Evolutionary conservation across 1,140 invertebrate genomes (phyloP).

Genomic region (Drosophila auraria): DNA sequence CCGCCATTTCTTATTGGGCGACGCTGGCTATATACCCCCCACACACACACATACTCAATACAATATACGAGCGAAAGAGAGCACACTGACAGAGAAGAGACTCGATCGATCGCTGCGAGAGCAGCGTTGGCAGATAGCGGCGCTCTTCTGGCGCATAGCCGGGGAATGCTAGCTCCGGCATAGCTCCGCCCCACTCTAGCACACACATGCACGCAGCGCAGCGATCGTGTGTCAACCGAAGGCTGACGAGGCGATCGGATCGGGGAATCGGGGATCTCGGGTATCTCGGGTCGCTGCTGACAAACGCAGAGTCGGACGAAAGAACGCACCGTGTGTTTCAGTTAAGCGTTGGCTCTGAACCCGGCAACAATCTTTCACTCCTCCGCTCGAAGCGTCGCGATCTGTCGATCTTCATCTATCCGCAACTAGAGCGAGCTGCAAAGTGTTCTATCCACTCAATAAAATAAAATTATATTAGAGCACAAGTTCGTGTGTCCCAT

Average conservation of each 20-base stretch:
- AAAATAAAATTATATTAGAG: constrained; percentile 8
- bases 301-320: constrained; percentile 66
- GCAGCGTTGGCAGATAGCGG: constrained; percentile 37
- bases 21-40: constrained; percentile 55
- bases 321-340: constrained; percentile 81
- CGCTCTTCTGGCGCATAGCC: constrained; percentile 45
- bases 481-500: constrained; percentile 37
- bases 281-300: constrained; percentile 52
- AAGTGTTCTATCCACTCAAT: constrained; percentile 24
- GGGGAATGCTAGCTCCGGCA: not conserved
- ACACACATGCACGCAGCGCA: constrained; percentile 52
- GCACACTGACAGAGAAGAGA: constrained; percentile 14
- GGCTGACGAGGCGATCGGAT: constrained; percentile 49
- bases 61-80: constrained; percentile 22
- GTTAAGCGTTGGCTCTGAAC: constrained; percentile 83
- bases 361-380: constrained; percentile 84
- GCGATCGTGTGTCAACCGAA: constrained; percentile 42
- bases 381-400: constrained; percentile 60
- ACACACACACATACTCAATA: constrained; percentile 13
- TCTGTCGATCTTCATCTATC: constrained; percentile 21
- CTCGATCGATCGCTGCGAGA: constrained; percentile 15
- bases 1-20: constrained; percentile 81
- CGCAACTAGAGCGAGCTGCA: constrained; percentile 18
- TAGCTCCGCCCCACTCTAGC: constrained; percentile 67
- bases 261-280: constrained; percentile 41